A percentile compares a stretch with the other conserved stretches of the same genome.
Conservation (phyloP, 2,888 invertebrate genomes). For the Sesia bembeciformis region DNA sequence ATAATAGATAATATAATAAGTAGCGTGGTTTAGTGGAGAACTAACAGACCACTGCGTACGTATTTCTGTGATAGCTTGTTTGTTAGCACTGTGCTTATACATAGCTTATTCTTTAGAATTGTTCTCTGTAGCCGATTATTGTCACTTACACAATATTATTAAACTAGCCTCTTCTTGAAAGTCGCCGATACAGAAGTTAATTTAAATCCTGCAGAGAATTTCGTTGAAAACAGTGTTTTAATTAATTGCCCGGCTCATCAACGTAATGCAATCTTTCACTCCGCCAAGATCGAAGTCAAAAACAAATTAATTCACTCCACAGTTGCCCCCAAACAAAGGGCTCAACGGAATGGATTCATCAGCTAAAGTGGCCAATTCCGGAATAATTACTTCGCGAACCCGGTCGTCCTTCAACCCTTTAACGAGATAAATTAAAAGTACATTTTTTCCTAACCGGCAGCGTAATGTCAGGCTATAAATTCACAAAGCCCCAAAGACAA, state of each 20-base stretch:
- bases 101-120: no score
- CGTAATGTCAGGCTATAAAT: conserved; percentile 67
- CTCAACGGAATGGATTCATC: conserved; percentile 65
- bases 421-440: conserved; percentile 75
- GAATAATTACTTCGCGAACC: conserved; percentile 72
- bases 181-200: not conserved
- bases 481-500: conserved; percentile 72
- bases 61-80: no score
- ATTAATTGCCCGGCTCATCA: conserved; percentile 34
- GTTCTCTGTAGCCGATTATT: no score
- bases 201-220: not conserved
- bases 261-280: conserved; percentile 63
- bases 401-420: conserved; percentile 72
- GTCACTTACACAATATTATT: no score
- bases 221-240: conserved; percentile 11
- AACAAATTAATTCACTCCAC: conserved; percentile 63
- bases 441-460: conserved; percentile 71
- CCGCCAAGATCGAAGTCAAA: conserved; percentile 48
- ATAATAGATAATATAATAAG: no score
- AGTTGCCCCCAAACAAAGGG: conserved; percentile 53
- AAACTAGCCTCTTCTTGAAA: no score
- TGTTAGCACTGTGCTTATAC: no score
- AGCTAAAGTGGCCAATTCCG: conserved; percentile 72
- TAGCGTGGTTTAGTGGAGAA: no score
- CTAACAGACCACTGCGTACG: no score